These are phyloP conservation scores for Iselma pallidipennis DNA, from an alignment of 2,888 invertebrate genomes.

Conservation along the genomic window DNA sequence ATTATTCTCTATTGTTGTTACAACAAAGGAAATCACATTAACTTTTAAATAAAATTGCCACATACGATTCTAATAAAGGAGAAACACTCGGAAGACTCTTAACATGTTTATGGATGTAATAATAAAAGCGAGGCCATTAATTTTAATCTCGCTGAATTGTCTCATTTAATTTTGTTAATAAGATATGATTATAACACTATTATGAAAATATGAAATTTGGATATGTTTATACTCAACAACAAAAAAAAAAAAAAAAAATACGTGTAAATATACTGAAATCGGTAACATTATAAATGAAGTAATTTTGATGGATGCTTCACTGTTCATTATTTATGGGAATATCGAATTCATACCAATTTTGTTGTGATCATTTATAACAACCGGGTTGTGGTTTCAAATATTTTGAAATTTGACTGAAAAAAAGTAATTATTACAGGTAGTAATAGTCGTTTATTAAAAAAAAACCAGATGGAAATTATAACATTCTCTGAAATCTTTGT, in stretches of 20 bases:
- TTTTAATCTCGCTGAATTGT: slow-evolving; percentile 26
- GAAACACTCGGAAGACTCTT: slow-evolving; percentile 4
- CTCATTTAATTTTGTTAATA: slow-evolving; percentile 28
- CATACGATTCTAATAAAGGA: slow-evolving; percentile 3
- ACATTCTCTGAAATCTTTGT: background rate
- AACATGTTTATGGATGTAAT: slow-evolving; percentile 9
- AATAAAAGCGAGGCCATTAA: slow-evolving; percentile 29
- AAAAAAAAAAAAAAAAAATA: too few relatives aligned
- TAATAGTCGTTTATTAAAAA: background rate
- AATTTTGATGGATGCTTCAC: slow-evolving; percentile 22
- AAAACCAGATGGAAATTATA: too few relatives aligned
- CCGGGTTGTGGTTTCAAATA: slow-evolving; percentile 8
- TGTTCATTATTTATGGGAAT: slow-evolving; percentile 19
- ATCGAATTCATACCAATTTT: slow-evolving; percentile 14
- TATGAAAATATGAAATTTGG: background rate
- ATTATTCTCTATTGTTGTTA: background rate
- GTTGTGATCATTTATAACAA: slow-evolving; percentile 13
- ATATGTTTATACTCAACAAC: background rate
- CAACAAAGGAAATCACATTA: slow-evolving; percentile 4
- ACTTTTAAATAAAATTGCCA: slow-evolving; percentile 2
- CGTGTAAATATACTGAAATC: slow-evolving; percentile 21
- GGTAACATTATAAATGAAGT: slow-evolving; percentile 15
- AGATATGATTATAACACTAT: slow-evolving; percentile 3
- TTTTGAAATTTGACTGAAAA: background rate
- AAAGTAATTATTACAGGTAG: background rate